Percentiles rank a stretch among this genome's conserved stretches.
phyloP scores from a whole-genome alignment of 37 sponge, comb jelly and placozoan species.

The Chondrilla cf. caribensis region DNA sequence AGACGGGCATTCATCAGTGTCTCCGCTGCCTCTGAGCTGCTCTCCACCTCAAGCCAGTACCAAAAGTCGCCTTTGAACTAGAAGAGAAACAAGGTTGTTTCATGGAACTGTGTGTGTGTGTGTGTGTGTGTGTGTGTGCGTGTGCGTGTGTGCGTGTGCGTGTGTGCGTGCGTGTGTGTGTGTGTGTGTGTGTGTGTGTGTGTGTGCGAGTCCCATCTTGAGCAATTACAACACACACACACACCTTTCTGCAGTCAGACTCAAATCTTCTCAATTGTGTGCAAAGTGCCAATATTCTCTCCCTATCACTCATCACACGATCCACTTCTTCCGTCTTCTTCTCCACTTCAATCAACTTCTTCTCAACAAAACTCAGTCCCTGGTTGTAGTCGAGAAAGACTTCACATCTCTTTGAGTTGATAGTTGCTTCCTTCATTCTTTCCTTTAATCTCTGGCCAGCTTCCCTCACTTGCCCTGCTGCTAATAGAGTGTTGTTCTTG shows the following conservation, averaged over 20 bases:
- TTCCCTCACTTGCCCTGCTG: not conserved
- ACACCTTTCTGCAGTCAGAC: conserved; percentile 33
- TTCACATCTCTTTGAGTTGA: not conserved
- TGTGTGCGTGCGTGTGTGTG: conserved; percentile 30
- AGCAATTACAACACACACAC: not conserved
- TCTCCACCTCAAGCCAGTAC: conserved; percentile 29
- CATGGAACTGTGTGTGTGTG: not conserved
- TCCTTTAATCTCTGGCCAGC: not conserved
- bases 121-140: not conserved
- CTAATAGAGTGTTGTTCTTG: not conserved
- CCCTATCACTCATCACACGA: conserved; percentile 22
- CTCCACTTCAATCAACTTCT: conserved; percentile 6
- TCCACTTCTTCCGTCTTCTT: conserved; percentile 20
- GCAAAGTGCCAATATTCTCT: conserved; percentile 27
- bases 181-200: conserved; percentile 37
- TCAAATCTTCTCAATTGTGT: conserved; percentile 31
- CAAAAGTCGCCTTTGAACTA: conserved; percentile 20
- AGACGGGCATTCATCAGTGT: conserved; percentile 12
- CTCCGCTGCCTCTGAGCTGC: not conserved
- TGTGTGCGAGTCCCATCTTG: not conserved
- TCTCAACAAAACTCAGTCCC: not conserved
- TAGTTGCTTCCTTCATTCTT: not conserved
- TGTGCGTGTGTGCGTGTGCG: not conserved
- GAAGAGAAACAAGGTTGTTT: not conserved
- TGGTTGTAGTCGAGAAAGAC: conserved; percentile 7